phyloP scores from a whole-genome alignment of 2,888 invertebrate genomes.

The Chaetogeoica ovagalla region DNA sequence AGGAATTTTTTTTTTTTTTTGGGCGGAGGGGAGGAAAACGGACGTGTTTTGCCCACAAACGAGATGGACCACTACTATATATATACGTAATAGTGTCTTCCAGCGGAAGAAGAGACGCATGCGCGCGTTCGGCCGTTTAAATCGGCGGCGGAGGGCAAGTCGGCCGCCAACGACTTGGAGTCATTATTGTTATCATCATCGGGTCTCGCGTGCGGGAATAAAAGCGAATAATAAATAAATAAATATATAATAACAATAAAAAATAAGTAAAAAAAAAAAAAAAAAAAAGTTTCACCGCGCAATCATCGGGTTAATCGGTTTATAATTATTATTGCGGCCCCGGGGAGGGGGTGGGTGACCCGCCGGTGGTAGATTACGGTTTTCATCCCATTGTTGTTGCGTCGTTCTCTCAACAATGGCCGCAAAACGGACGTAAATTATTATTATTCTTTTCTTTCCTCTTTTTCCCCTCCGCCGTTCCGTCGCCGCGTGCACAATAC shows the following conservation, averaged over 20 bases:
- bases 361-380: slow-evolving; percentile 49
- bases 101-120: too few relatives aligned
- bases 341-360: background rate
- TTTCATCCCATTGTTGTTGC: slow-evolving; percentile 42
- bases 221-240: background rate
- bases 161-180: too few relatives aligned
- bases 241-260: too few relatives aligned
- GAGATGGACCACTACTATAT: too few relatives aligned
- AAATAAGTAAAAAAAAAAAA: background rate
- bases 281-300: slow-evolving; percentile 50
- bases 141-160: too few relatives aligned
- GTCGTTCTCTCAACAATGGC: slow-evolving; percentile 39
- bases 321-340: slow-evolving; percentile 50
- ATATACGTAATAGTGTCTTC: too few relatives aligned
- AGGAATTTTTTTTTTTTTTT: too few relatives aligned
- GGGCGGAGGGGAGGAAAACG: too few relatives aligned
- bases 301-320: slow-evolving; percentile 53
- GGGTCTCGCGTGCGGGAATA: background rate
- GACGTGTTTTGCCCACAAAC: too few relatives aligned
- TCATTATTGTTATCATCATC: too few relatives aligned
- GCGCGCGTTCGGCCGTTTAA: too few relatives aligned
- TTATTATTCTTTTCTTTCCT: background rate
- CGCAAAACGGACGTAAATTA: slow-evolving; percentile 32
- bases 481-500: slow-evolving; percentile 19
- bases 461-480: background rate